A percentile compares a stretch with the other conserved stretches of the same genome.
These are phyloP conservation scores for Parnassius smintheus DNA, from an alignment of 2,888 invertebrate genomes.

Conservation along the genomic window DNA sequence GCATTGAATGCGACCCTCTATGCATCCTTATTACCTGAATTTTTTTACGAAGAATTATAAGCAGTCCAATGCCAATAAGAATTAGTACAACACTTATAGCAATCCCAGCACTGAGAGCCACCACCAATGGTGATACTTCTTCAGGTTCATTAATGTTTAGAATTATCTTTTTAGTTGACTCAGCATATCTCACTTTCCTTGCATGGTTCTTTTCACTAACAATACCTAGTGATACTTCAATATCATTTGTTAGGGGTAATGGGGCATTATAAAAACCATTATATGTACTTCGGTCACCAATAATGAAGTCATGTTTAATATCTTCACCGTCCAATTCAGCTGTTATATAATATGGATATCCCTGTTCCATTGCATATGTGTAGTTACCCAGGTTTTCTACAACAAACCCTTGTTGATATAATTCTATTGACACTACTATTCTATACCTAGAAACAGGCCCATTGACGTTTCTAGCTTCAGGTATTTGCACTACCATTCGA, in stretches of 20 bases:
- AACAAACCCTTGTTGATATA: constrained; percentile 83
- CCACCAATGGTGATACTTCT: constrained; percentile 70
- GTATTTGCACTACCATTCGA: constrained; percentile 84
- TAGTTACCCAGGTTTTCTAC: constrained; percentile 83
- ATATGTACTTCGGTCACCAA: constrained; percentile 88
- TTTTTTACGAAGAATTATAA: constrained; percentile 80
- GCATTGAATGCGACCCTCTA: constrained; percentile 76
- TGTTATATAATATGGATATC: constrained; percentile 89
- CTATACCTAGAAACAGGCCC: constrained; percentile 90
- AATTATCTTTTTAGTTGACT: constrained; percentile 76
- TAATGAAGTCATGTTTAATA: constrained; percentile 84
- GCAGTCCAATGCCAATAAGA: constrained; percentile 82
- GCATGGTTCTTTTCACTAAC: constrained; percentile 85
- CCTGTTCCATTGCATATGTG: constrained; percentile 84
- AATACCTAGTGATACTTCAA: constrained; percentile 86
- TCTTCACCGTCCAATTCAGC: constrained; percentile 88
- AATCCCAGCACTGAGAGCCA: constrained; percentile 80
- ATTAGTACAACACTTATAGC: constrained; percentile 88
- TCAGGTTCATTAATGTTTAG: constrained; percentile 76
- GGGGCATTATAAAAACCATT: constrained; percentile 90
- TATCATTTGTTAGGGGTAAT: constrained; percentile 81
- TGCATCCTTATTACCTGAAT: constrained; percentile 71
- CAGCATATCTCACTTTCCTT: constrained; percentile 84
- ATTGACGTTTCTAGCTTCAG: constrained; percentile 86
- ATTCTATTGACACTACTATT: constrained; percentile 86